Base-by-base conservation (phyloP, 2,113 vertebrate species). In the Rhinopomastus cyanomelas region DNA sequence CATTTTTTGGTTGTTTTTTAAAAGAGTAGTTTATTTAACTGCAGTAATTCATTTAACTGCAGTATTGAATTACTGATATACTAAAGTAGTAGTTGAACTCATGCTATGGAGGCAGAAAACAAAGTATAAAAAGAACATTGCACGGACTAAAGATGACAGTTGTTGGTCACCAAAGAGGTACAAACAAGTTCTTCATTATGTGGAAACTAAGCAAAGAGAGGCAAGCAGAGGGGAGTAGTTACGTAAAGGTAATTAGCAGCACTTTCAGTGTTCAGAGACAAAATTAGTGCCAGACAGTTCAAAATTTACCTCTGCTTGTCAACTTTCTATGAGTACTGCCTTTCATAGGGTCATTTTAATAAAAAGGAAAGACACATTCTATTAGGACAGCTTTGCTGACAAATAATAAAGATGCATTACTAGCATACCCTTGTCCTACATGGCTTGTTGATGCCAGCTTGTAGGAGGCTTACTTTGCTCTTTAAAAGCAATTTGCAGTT, bases 381-480 rank as follows among this genome's bases (percentile, higher is more conserved):
- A 95, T 97, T 96, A 97, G 84, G 87, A 96, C 83, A 89, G 89
- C 88, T 97, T 97, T 97, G 94, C 96, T 97, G 97, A 97, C 94
- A 97, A 97, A 97, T 97, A 97, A 97, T 98, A 96, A 97, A 97
- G 96, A 97, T 97, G 85, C 95, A 97, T 97, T 95, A 91, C 96
- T 92, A 67, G 88, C 91, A 78, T 81, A 73, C 42, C 68, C 73
- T 95, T 89, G 73, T 96, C 95, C 93, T 89, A 65, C 88, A 95
- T 96, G 95, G 93, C 93, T 95, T 91, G 21, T 95, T 83, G 94
- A 81, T 96, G 93, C 95, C 95, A 87, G 73, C 90, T 96, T 87
- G 89, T 93, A 92, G 88, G 73, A 94, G 75, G 92, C 93, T 94
- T 92, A 90, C 56, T 95, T 95, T 94, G 83, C 93, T 96, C 85